Evolutionary conservation across 35 echinoderm and acorn worm species (phyloP), one percentile per base, ranked within the genome.

Genomic region (Lytechinus variegatus): DNA sequence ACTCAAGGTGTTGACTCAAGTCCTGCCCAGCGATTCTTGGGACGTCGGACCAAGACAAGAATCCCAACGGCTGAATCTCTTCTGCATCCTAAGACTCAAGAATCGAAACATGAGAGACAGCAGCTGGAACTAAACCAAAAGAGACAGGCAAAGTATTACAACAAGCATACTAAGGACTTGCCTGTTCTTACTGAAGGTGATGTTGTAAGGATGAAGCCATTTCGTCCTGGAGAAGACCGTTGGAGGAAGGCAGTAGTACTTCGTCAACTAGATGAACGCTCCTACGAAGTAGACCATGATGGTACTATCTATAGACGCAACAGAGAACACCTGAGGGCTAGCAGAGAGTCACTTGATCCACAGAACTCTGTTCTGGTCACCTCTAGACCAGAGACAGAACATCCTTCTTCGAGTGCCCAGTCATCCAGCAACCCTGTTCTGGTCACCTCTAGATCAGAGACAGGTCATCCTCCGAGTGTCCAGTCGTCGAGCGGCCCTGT

Each of bases 41-140:
- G 87, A 89, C 21, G 87, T 4, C 57, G 94, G 21, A 94, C 94
- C 51, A 96, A 96, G 96, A 95, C 96, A 3, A 8, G 57, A 8
- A 54, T 95, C 2, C 93, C 94, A 14, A 96, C 94, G 9, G 29
- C 10, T 8, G 53, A 8, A 12, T 7, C 61, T 6, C 94, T 96
- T 27, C 86, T 94, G 10, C 7, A 86, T 56, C 56, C 92, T 3
- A 21, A 6, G 14, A 29, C 27, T 44, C 33, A 44, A 44, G 11
- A 11, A n/a, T 89, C 14, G 0, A 96, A 96, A 54, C 4, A 87
- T 87, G 96, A 95, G 54, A 94, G 6, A 4, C 54, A 89, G 60
- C 61, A 94, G 14, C 16, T 94, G 86, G 3, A 94, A 21, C 52
- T 52, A 0, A 94, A 14, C 27, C 54, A 94, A 52, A 88, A 60